phyloP scores from a whole-genome alignment of 2,797 vertebrate species.

The Pseudochirops cupreus region DNA sequence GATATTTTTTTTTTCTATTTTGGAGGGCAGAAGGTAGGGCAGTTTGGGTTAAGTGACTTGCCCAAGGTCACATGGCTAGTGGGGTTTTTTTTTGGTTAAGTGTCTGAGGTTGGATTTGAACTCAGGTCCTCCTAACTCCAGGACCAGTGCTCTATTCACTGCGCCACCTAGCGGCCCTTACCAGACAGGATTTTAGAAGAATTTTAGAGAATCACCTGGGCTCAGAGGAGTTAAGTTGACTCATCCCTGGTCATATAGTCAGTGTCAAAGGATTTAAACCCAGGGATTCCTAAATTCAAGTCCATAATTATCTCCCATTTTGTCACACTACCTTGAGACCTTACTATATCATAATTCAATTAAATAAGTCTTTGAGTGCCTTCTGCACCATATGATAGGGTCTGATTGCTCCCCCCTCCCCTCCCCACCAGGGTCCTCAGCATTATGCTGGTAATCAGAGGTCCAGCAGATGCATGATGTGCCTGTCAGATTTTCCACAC shows the following conservation, averaged over 20 bases:
- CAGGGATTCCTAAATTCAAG: neutral
- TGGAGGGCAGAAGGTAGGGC: no score
- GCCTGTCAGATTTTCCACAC: neutral
- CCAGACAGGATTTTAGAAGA: no score
- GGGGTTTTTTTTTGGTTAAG: no score
- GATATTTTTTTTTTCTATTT: no score
- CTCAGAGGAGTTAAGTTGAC: neutral
- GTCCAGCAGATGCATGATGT: neutral
- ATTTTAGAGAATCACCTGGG: neutral
- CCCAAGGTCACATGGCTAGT: no score
- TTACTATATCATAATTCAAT: neutral
- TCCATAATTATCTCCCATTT: neutral
- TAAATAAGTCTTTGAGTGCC: neutral
- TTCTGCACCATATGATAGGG: neutral
- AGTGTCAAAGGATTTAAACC: neutral
- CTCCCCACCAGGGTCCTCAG: fast-evolving
- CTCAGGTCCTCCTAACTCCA: no score
- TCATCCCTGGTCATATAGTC: neutral
- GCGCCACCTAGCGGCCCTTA: no score
- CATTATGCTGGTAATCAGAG: neutral
- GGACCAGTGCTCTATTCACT: no score
- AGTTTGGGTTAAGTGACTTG: no score
- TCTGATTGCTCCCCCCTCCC: neutral
- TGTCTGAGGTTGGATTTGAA: no score
- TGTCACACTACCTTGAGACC: neutral